Percentiles rank a stretch among this genome's conserved stretches.
phyloP scores from a whole-genome alignment of 2,113 vertebrate genomes.

The Pluvialis apricaria region DNA sequence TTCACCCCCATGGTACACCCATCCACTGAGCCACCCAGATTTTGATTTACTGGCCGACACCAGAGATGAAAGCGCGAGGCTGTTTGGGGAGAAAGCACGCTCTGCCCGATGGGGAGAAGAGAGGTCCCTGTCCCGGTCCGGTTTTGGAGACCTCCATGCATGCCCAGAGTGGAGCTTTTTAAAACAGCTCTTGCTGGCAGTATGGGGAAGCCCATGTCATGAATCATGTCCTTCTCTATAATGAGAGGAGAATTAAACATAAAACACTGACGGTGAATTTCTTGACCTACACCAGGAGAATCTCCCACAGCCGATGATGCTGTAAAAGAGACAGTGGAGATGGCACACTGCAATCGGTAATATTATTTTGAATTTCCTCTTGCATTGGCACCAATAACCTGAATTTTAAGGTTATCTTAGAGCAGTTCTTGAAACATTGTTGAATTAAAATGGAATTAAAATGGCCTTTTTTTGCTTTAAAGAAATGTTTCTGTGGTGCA shows the following conservation, averaged over 20 bases:
- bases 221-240: background rate
- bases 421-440: background rate
- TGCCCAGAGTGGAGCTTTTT: rapidly evolving
- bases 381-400: background rate
- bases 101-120: background rate
- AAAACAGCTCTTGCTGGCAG: background rate
- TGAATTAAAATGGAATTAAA: background rate
- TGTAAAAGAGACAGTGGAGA: background rate
- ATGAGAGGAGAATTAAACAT: background rate
- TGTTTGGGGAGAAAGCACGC: background rate
- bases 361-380: background rate
- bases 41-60: background rate
- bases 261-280: background rate
- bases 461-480: background rate
- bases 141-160: background rate
- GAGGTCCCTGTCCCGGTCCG: background rate
- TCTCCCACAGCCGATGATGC: rapidly evolving
- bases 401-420: background rate
- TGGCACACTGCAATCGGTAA: background rate
- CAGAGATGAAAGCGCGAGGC: background rate
- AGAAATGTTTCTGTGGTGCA: background rate
- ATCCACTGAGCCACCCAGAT: background rate
- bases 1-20: background rate
- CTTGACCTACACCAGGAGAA: background rate
- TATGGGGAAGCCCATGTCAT: background rate